Evolutionary conservation across 2,888 invertebrate genomes (phyloP).

Genomic region (Hoplodrina ambigua): DNA sequence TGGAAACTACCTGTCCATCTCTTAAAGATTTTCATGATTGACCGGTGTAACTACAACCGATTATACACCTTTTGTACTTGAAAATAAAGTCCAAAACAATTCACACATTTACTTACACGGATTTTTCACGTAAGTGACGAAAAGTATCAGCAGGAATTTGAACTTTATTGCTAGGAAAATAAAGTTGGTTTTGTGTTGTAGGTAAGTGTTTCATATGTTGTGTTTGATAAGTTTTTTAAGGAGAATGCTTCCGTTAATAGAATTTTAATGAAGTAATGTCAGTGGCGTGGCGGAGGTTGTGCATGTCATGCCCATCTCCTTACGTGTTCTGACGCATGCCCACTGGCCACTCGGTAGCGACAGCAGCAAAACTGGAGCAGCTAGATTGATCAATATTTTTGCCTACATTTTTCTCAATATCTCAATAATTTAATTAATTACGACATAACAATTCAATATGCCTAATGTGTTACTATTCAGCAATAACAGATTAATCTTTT

Average conservation of each 20-base stretch:
- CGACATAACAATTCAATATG: too few species aligned
- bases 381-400: not conserved
- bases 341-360: slow-evolving; percentile 69
- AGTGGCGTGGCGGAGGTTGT: slow-evolving; percentile 80
- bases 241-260: slow-evolving; percentile 90
- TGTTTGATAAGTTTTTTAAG: slow-evolving; percentile 64
- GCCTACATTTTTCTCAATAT: not conserved
- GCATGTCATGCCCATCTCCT: slow-evolving; percentile 89
- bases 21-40: slow-evolving; percentile 73
- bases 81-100: slow-evolving; percentile 51
- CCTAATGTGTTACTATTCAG: too few species aligned
- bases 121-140: slow-evolving; percentile 3
- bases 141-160: slow-evolving; percentile 33
- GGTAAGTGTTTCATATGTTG: slow-evolving; percentile 39
- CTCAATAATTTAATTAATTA: too few species aligned
- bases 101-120: not conserved
- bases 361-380: slow-evolving; percentile 71
- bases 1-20: slow-evolving; percentile 78
- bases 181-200: slow-evolving; percentile 60
- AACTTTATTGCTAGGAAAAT: not conserved
- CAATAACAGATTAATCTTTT: too few species aligned
- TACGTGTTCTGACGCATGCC: slow-evolving; percentile 83
- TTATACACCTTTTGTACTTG: slow-evolving; percentile 54
- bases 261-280: slow-evolving; percentile 90
- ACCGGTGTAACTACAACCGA: slow-evolving; percentile 56